These are phyloP conservation scores for Marisa cornuarietis DNA, from an alignment of 1,140 invertebrate genomes.

Conservation along the genomic window DNA sequence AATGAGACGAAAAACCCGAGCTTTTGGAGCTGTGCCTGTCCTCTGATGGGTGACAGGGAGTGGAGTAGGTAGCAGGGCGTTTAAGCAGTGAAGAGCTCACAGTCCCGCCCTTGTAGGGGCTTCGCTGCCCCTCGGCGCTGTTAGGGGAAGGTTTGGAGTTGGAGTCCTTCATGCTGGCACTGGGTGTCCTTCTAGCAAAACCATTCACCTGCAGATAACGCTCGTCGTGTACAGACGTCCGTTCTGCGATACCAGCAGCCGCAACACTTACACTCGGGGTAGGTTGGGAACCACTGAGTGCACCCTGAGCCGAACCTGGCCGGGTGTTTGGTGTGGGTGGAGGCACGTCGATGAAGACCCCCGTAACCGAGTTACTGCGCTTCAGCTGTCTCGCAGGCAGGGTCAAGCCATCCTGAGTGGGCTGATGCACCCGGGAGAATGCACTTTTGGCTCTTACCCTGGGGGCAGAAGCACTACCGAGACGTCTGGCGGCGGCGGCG, in stretches of 20 bases:
- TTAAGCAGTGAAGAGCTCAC: no score
- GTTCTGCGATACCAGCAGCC: background rate
- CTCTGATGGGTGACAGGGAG: no score
- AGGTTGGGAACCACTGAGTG: background rate
- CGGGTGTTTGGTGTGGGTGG: constrained; percentile 3
- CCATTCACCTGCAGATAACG: no score
- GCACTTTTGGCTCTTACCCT: constrained; percentile 12
- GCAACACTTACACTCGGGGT: background rate
- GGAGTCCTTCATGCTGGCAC: no score
- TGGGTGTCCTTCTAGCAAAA: no score
- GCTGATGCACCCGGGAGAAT: constrained; percentile 6
- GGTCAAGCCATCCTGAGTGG: constrained; percentile 13
- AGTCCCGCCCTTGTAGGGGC: no score
- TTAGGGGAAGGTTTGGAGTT: no score
- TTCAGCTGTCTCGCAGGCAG: constrained; percentile 27
- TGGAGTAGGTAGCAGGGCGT: no score
- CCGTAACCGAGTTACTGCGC: constrained; percentile 54
- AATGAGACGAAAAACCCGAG: no score
- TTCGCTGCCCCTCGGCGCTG: no score
- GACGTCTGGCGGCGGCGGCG: constrained; percentile 48
- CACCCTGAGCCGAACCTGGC: constrained; percentile 12
- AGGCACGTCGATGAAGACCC: constrained; percentile 51
- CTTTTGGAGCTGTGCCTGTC: no score
- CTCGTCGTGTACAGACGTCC: background rate
- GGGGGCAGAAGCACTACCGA: constrained; percentile 38